phyloP scores from a whole-genome alignment of 2,113 vertebrate species.

The Proterorhinus semilunaris region DNA sequence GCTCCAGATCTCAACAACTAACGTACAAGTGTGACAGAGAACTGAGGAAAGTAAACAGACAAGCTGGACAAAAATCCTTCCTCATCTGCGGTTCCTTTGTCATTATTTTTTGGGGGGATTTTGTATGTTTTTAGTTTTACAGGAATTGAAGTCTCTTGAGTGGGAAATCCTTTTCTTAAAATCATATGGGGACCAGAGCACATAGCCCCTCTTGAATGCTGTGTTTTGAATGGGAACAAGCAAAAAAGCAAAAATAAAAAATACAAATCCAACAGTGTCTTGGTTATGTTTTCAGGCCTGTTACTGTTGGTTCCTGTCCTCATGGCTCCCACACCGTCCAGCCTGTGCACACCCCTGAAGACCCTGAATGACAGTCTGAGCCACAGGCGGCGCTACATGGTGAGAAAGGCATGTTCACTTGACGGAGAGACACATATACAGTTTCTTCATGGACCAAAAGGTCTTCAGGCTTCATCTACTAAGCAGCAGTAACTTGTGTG shows the following conservation, averaged over 20 bases:
- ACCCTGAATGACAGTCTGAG: conserved; percentile 69
- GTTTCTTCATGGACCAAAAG: not conserved
- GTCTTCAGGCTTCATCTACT: not conserved
- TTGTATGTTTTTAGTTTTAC: no score
- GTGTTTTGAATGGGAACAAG: not conserved
- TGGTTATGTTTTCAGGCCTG: conserved; percentile 49
- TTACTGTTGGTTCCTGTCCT: conserved; percentile 51
- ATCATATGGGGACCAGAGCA: no score
- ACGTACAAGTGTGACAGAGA: no score
- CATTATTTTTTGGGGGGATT: no score
- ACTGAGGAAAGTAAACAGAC: no score
- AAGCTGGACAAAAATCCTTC: no score
- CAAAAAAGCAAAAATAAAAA: not conserved
- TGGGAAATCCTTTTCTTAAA: no score
- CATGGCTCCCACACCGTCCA: conserved; percentile 25
- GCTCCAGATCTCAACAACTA: no score
- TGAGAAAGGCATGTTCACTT: conserved; percentile 47
- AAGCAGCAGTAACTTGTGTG: not conserved
- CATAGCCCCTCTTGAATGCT: not conserved
- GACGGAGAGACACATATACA: not conserved
- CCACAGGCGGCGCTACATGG: conserved; percentile 73
- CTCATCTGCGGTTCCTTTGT: no score
- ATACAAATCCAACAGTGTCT: not conserved
- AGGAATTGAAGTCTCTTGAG: no score
- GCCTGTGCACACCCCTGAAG: conserved; percentile 66